Conservation (phyloP, 2,797 vertebrate species). For the Iguana delicatissima region DNA sequence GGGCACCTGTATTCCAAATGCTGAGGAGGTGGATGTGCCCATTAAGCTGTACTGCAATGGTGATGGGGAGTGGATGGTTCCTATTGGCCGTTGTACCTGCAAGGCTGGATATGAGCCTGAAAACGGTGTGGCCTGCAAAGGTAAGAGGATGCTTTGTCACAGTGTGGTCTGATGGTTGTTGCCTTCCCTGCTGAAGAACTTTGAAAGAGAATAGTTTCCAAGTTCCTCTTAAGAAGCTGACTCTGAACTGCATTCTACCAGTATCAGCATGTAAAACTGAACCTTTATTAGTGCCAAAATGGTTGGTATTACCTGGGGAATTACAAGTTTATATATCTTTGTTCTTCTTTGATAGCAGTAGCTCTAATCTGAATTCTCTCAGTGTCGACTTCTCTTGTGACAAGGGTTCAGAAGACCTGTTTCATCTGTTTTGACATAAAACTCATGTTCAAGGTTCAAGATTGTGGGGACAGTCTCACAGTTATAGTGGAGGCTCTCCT, state of each 20-base stretch:
- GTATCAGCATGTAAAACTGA: not conserved
- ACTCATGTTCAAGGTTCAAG: not conserved
- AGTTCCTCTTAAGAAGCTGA: not conserved
- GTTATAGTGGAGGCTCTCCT: not conserved
- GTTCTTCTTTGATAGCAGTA: not conserved
- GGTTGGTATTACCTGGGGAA: not conserved
- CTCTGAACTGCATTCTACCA: not conserved
- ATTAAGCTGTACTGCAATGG: slow-evolving; percentile 99
- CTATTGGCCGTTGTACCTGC: slow-evolving; percentile 96
- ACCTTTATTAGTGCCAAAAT: not conserved
- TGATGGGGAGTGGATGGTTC: slow-evolving; percentile 99
- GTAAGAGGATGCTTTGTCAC: slow-evolving; percentile 77
- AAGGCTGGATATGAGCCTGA: slow-evolving; percentile 96
- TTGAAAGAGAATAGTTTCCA: not conserved
- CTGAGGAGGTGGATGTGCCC: slow-evolving; percentile 95
- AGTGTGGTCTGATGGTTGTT: not conserved
- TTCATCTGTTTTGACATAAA: not conserved
- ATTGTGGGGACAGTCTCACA: not conserved
- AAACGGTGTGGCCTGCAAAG: slow-evolving; percentile 93
- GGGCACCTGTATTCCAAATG: slow-evolving; percentile 93
- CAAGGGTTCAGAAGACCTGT: not conserved
- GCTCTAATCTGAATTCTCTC: not conserved
- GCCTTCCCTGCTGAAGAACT: not conserved
- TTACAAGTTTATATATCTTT: not conserved
- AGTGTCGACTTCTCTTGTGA: not conserved